phyloP scores from a whole-genome alignment of 2,888 invertebrate genomes.

The Erebia palarica region DNA sequence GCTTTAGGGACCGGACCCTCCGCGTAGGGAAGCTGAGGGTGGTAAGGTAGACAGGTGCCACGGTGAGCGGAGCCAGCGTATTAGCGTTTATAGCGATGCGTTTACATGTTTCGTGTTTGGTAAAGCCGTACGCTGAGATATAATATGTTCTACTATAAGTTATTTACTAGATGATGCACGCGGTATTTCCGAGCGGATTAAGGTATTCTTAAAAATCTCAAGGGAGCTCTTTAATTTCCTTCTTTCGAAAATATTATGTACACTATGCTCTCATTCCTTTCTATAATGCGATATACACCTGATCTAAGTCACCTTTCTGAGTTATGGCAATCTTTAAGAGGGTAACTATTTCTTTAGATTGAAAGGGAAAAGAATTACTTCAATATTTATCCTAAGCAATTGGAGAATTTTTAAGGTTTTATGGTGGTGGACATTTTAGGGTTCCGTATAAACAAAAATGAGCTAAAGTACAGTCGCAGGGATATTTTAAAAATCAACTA shows the following conservation, averaged over 20 bases:
- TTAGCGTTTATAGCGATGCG: constrained; percentile 8
- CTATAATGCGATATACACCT: constrained; percentile 47
- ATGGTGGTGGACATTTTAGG: too few species aligned
- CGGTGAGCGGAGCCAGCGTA: constrained; percentile 37
- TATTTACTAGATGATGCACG: too few species aligned
- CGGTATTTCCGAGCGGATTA: too few species aligned
- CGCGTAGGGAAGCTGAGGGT: constrained; percentile 45
- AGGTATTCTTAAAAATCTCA: too few species aligned
- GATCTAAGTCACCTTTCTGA: constrained; percentile 49
- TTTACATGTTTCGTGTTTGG: neutral
- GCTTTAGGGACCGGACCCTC: constrained; percentile 53
- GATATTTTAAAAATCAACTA: too few species aligned
- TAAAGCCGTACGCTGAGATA: neutral
- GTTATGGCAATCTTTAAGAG: constrained; percentile 51
- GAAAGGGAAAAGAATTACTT: constrained; percentile 49
- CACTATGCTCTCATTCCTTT: constrained; percentile 35
- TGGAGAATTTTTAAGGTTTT: constrained; percentile 27
- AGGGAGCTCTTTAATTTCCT: too few species aligned
- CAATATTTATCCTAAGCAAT: too few species aligned
- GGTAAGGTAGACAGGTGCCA: constrained; percentile 41
- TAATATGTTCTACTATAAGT: neutral
- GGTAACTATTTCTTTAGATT: constrained; percentile 53
- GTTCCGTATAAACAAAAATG: too few species aligned
- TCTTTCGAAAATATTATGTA: constrained; percentile 8
- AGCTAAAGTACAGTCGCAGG: too few species aligned